Conservation (phyloP, 2,888 invertebrate species). For the Hetaerina titia region DNA sequence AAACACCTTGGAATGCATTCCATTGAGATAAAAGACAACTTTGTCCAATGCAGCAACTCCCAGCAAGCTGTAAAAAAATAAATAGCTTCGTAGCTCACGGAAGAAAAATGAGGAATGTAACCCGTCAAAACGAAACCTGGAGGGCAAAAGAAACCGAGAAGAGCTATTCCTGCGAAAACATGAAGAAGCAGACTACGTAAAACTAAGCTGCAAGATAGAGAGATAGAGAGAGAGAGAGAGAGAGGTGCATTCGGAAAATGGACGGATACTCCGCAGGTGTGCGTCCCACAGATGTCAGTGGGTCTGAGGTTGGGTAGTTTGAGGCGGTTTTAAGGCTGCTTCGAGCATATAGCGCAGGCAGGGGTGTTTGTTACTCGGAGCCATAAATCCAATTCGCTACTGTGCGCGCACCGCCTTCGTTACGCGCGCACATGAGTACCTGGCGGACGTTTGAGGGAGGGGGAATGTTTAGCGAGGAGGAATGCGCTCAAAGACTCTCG, state of each 20-base stretch:
- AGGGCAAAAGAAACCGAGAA: neutral
- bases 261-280: slow-evolving; percentile 4
- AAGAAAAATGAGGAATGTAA: slow-evolving; percentile 6
- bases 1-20: neutral
- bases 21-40: neutral
- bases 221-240: neutral
- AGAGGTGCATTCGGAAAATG: neutral
- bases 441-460: neutral
- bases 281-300: slow-evolving; percentile 19
- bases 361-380: slow-evolving; percentile 2
- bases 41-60: neutral
- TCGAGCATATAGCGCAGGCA: neutral
- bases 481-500: neutral
- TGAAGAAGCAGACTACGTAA: neutral
- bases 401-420: neutral
- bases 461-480: neutral
- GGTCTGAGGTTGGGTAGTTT: neutral
- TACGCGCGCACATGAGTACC: neutral
- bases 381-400: slow-evolving; percentile 19
- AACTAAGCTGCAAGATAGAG: neutral
- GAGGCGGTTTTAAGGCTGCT: neutral
- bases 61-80: neutral
- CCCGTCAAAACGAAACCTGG: neutral
- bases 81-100: neutral
- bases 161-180: neutral